Evolutionary conservation across 1,140 invertebrate species (phyloP).

Genomic region (Hycleus cichorii): DNA sequence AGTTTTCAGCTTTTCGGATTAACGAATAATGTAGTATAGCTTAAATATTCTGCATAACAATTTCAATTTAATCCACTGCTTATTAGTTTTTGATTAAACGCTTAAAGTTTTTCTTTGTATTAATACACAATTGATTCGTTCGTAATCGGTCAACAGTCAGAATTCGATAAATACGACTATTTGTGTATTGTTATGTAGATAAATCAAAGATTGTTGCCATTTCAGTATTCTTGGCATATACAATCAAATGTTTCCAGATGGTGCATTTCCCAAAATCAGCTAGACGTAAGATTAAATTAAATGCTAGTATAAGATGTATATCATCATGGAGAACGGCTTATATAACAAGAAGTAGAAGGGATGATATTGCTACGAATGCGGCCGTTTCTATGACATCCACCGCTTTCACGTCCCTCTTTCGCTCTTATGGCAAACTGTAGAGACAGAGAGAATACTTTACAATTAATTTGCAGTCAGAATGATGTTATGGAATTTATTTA

Average conservation of each 20-base stretch:
- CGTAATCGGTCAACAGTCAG: too few relatives aligned
- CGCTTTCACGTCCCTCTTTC: background rate
- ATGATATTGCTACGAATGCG: conserved; percentile 14
- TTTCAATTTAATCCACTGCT: too few relatives aligned
- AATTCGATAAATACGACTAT: too few relatives aligned
- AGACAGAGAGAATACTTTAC: conserved; percentile 9
- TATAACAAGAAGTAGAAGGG: conserved; percentile 11
- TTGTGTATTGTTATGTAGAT: too few relatives aligned
- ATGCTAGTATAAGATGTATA: conserved; percentile 15
- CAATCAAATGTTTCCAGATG: conserved; percentile 16
- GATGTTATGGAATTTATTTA: conserved; percentile 16
- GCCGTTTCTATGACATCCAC: conserved; percentile 15
- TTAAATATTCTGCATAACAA: too few relatives aligned
- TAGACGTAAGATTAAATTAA: conserved; percentile 17
- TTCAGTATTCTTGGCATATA: background rate
- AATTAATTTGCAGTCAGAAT: conserved; percentile 14
- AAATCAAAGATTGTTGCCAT: too few relatives aligned
- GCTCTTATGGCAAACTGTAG: background rate
- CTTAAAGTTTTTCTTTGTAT: too few relatives aligned
- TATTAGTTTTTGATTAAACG: too few relatives aligned
- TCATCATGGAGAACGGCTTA: conserved; percentile 7
- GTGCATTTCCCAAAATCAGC: conserved; percentile 6
- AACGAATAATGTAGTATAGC: too few relatives aligned
- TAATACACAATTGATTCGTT: too few relatives aligned
- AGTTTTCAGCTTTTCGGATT: too few relatives aligned